phyloP scores from a whole-genome alignment of 92 coral and sea anemone genomes.

The Epizoanthus scotinus region DNA sequence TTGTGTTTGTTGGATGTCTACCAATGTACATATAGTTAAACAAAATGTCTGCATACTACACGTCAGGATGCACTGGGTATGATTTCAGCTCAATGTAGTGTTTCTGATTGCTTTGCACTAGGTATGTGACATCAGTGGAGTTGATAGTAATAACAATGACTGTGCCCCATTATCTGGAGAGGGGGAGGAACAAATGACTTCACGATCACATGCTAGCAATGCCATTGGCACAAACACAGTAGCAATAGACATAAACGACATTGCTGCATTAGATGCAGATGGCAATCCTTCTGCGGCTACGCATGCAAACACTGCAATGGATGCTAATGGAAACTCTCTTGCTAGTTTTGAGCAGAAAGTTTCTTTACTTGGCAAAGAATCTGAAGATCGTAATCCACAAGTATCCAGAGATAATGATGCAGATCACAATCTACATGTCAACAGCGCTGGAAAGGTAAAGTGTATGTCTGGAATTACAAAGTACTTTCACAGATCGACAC shows the following conservation, averaged over 20 bases:
- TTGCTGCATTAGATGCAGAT: neutral
- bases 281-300: neutral
- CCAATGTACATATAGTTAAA: too few relatives aligned
- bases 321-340: neutral
- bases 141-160: neutral
- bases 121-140: neutral
- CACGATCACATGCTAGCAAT: neutral
- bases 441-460: neutral
- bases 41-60: too few relatives aligned
- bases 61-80: too few relatives aligned
- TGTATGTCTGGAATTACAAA: conserved; percentile 76
- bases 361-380: neutral
- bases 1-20: too few relatives aligned
- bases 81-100: too few relatives aligned
- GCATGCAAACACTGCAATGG: neutral
- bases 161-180: neutral
- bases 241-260: neutral
- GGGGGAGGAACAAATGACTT: neutral
- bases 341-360: neutral
- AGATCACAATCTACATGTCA: neutral
- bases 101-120: neutral
- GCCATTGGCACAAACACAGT: neutral
- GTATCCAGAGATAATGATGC: neutral
- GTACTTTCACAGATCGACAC: conserved; percentile 65
- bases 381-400: neutral